Evolutionary conservation across 2,113 vertebrate species (phyloP).

Genomic region (Fulmarus glacialis): DNA sequence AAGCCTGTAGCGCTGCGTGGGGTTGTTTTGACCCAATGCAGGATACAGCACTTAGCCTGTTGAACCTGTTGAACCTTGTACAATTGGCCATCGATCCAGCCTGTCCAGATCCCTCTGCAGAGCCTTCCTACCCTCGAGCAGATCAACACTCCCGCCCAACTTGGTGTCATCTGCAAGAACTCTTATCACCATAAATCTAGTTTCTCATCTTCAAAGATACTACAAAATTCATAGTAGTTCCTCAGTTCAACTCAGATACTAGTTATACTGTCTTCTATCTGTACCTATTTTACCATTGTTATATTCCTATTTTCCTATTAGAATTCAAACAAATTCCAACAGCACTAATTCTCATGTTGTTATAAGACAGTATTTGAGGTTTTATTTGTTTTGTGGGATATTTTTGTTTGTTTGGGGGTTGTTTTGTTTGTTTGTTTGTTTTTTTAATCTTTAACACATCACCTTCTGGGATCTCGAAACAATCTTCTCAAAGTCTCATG

Average conservation of each 20-base stretch:
- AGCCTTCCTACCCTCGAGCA: background rate
- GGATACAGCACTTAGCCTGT: background rate
- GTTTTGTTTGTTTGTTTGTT: background rate
- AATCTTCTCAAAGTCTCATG: background rate
- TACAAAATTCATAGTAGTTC: background rate
- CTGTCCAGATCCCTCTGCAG: background rate
- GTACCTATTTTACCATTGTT: background rate
- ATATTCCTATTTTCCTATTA: background rate
- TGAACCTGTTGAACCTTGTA: background rate
- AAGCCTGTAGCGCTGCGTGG: fast-evolving
- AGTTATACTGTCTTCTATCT: background rate
- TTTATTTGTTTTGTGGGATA: background rate
- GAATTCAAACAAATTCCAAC: background rate
- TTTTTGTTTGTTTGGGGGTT: background rate
- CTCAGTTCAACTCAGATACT: background rate
- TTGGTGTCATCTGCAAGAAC: background rate
- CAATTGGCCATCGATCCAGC: background rate
- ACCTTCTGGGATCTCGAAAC: background rate
- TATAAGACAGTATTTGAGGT: background rate
- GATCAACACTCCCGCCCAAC: background rate
- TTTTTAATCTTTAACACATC: background rate
- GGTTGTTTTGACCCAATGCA: background rate
- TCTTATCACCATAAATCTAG: background rate
- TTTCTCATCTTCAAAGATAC: background rate
- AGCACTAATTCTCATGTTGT: background rate